Evolutionary conservation across 2,888 invertebrate genomes (phyloP), one percentile per base, ranked within the genome.

Genomic region (Pollenia angustigena): DNA sequence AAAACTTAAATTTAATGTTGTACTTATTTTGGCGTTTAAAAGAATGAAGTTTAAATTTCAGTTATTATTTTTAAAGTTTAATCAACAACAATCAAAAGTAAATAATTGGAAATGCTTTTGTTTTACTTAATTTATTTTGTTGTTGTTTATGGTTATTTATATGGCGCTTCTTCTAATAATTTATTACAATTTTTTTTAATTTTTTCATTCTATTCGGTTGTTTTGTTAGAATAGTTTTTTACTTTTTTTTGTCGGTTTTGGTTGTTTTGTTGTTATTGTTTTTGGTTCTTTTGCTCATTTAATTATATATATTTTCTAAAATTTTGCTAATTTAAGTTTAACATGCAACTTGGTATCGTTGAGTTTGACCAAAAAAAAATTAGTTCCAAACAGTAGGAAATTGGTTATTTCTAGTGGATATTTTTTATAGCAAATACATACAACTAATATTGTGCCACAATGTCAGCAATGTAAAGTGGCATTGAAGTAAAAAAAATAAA

Each of bases 251-350:
- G 18, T 62, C 48, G 50, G 18, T 44, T 56, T 46, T 46, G 44
- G 58, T 74, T 12, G 72, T 46, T 58, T 58, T 46, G 23, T 14
- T 46, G 54, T 50, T 23, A 14, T 6, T 68, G 56, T 56, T 56
- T 68, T 46, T 56, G 32, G 18, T 56, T 32, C 66, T 58, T 68
- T 79, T 69, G 68, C 58, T 69, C 68, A 50, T 79, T 79, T 79
- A 68, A 68, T n/a, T n/a, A n/a, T n/a, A n/a, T n/a, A 58, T n/a
- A 44, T 64, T 66, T 76, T n/a, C 48, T 18, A 58, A 56, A 78
- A 68, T 68, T 68, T 18, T 79, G 48, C 79, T 69, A 79, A 79
- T 69, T 69, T 79, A 58, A 50, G 68, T 69, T 69, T 58, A 69
- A 58, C 79, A 79, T 79, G 79, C 79, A 79, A 79, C 50, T 58